These are phyloP conservation scores for Genyomyrus donnyi DNA, from an alignment of 2,113 vertebrate genomes.

Conservation along the genomic window DNA sequence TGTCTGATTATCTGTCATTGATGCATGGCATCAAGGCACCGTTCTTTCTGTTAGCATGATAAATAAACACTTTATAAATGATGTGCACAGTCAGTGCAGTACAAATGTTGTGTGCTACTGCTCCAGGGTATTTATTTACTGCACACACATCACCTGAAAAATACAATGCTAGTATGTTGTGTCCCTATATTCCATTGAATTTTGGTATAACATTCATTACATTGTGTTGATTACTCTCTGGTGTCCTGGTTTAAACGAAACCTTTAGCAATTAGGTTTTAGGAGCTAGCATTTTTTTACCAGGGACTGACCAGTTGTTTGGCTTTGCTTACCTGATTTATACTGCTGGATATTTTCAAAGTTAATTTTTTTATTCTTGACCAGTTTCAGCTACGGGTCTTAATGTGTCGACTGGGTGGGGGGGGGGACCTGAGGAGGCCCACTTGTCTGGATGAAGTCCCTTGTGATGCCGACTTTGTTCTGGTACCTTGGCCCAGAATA, in stretches of 20 bases:
- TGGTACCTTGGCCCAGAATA: not conserved
- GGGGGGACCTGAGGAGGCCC: not conserved
- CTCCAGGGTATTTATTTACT: not conserved
- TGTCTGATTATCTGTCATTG: not conserved
- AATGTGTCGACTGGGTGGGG: not conserved
- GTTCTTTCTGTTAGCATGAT: not conserved
- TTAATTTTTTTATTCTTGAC: not conserved
- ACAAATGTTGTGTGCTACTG: not conserved
- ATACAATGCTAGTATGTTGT: not conserved
- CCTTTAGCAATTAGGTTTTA: not conserved
- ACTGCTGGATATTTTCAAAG: not conserved
- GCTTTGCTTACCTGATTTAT: not conserved
- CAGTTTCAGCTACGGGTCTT: not conserved
- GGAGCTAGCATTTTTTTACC: not conserved
- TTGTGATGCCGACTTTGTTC: not conserved
- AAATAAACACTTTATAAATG: not conserved
- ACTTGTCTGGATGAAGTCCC: not conserved
- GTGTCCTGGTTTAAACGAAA: not conserved
- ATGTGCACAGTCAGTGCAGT: not conserved
- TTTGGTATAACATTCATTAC: not conserved
- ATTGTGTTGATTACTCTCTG: not conserved
- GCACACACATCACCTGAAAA: not conserved
- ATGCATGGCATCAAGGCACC: not conserved
- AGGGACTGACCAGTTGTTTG: not conserved
- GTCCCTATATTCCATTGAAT: not conserved